phyloP scores from a whole-genome alignment of 2,797 vertebrate species.

The Rhabdomys pumilio region DNA sequence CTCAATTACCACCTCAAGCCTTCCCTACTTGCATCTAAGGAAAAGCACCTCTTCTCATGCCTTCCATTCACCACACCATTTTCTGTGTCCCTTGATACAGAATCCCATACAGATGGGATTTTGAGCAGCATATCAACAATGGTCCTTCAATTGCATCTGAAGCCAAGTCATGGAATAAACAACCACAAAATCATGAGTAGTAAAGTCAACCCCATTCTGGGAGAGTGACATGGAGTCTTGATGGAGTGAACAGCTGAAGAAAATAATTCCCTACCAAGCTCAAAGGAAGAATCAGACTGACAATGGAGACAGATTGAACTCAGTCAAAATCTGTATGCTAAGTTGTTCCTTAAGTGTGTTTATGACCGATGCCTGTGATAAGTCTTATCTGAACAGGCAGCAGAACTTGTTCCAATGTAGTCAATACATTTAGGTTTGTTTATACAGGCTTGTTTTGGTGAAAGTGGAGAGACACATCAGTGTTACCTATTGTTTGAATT shows the following conservation, averaged over 20 bases:
- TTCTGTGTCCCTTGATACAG: conserved; percentile 87
- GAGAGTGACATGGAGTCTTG: conserved; percentile 93
- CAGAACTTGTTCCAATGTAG: conserved; percentile 94
- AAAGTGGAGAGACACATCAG: conserved; percentile 35
- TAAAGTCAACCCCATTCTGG: conserved; percentile 95
- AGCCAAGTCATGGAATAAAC: conserved; percentile 89
- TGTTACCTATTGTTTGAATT: conserved; percentile 80
- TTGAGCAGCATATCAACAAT: conserved; percentile 94
- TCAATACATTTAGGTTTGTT: conserved; percentile 88
- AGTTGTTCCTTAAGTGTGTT: conserved; percentile 94
- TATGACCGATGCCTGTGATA: conserved; percentile 97
- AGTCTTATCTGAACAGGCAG: conserved; percentile 93
- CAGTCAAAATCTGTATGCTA: conserved; percentile 94
- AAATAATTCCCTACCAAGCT: conserved; percentile 93
- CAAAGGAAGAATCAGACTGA: conserved; percentile 74
- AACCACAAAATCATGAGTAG: conserved; percentile 93
- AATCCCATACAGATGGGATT: no score
- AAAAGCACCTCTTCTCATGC: conserved; percentile 92
- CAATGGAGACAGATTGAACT: conserved; percentile 80
- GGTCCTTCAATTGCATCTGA: conserved; percentile 94
- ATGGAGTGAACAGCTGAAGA: conserved; percentile 74
- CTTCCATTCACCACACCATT: conserved; percentile 88
- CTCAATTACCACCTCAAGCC: not conserved
- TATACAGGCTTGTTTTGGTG: conserved; percentile 59
- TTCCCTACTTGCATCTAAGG: conserved; percentile 88